These are phyloP conservation scores for Oryctes rhinoceros DNA, from an alignment of 1,140 invertebrate species.

Conservation along the genomic window DNA sequence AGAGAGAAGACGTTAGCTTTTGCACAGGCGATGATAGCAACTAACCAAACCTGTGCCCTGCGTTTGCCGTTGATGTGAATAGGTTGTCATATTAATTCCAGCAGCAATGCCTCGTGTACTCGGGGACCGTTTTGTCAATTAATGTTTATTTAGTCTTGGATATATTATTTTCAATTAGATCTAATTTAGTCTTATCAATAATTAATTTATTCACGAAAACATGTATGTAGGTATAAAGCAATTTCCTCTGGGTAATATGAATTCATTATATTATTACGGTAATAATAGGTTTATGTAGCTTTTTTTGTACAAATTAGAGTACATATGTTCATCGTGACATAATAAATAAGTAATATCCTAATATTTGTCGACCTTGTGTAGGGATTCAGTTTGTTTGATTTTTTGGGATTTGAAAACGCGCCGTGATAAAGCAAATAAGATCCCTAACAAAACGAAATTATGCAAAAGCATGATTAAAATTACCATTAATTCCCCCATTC, in stretches of 20 bases:
- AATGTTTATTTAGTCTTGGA: background rate
- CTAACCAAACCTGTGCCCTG: slow-evolving; percentile 21
- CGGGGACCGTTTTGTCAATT: slow-evolving; percentile 1
- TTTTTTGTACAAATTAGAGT: too few relatives aligned
- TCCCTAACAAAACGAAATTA: background rate
- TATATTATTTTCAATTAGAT: background rate
- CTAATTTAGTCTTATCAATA: background rate
- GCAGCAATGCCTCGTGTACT: background rate
- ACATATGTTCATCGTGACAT: too few relatives aligned
- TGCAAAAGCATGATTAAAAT: slow-evolving; percentile 11
- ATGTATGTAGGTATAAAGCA: too few relatives aligned
- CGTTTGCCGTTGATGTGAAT: background rate
- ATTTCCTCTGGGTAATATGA: too few relatives aligned
- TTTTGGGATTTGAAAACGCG: too few relatives aligned
- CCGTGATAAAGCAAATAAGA: background rate
- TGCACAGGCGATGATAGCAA: slow-evolving; percentile 11
- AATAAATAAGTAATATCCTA: too few relatives aligned
- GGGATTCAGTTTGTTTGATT: too few relatives aligned
- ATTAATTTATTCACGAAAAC: background rate
- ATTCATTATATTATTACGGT: too few relatives aligned
- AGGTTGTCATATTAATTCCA: slow-evolving; percentile 28
- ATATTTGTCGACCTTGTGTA: too few relatives aligned
- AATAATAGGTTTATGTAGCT: too few relatives aligned
- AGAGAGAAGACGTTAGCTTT: background rate
- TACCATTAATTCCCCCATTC: background rate